Base-by-base conservation (phyloP, 1,140 invertebrate species). In the Lordiphosa mommai region DNA sequence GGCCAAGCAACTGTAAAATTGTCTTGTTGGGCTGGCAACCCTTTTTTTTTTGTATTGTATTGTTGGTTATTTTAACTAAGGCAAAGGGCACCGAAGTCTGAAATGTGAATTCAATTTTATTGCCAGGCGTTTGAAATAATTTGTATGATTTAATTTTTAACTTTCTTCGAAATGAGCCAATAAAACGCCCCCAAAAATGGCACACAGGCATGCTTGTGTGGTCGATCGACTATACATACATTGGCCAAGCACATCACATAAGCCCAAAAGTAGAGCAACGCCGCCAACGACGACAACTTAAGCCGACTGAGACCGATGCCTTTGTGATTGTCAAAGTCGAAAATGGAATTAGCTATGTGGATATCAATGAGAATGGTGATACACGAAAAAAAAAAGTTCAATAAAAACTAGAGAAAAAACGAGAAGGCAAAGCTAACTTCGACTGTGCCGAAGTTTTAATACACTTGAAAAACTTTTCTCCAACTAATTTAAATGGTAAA, bases 1-100 rank as follows among this genome's bases (percentile, higher is more conserved):
- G 71, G 71, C 76, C 76, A 72, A 69, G 76, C 76, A 82, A 80
- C 76, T 82, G 76, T 76, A 69, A 80, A 80, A 80, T 80, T 80
- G 76, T 80, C 76, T 80, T 80, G 71, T 72, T 76, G 58, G 67
- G 63, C 58, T 49, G 63, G 58, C 60, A 71, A 82, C 76, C 76
- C 66, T 82, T 80, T 80, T 68, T 82, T 70, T 40, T n/a, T n/a
- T n/a, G n/a, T n/a, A n/a, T n/a, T 38, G 10, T 20, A 33, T 16
- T 38, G 27, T 16, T 44, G 33, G 44, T 64, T 56, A 52, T 71
- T 63, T 57, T 67, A 67, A 58, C 67, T 58, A 56, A 60, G 52
- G 52, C 43, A 61, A 61, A 63, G 51, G 48, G 36, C 36, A 12
- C 7, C 14, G 41, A 34, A 37, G 36, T 51, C 50, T 47, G 37